These are phyloP conservation scores for Nycticryphes semicollaris DNA, from an alignment of 2,113 vertebrate genomes.

Conservation along the genomic window DNA sequence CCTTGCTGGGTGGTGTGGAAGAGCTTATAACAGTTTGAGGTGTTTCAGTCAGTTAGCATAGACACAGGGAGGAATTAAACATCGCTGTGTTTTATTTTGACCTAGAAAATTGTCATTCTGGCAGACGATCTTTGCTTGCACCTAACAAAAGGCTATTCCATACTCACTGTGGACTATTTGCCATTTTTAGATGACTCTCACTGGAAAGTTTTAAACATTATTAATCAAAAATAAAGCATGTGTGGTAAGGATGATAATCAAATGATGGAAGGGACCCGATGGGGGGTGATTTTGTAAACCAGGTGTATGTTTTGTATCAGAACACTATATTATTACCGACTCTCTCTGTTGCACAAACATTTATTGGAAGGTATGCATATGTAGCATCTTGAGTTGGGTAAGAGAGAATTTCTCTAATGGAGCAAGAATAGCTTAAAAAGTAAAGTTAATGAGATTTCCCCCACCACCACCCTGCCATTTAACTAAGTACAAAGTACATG, in stretches of 20 bases:
- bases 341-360: background rate
- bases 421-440: background rate
- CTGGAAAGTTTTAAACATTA: background rate
- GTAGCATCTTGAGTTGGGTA: background rate
- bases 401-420: background rate
- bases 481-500: background rate
- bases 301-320: background rate
- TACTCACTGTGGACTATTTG: background rate
- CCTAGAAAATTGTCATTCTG: background rate
- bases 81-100: background rate
- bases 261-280: background rate
- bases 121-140: background rate
- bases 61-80: background rate
- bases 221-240: background rate
- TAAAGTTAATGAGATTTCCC: background rate
- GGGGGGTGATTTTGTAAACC: background rate
- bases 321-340: background rate
- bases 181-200: background rate
- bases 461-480: background rate
- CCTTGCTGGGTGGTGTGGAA: background rate
- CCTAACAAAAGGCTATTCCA: background rate
- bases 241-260: background rate
- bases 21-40: background rate
- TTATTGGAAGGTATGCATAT: accelerated
- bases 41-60: background rate